Base-by-base conservation (phyloP, 2,888 invertebrate species). In the Tricholauxania praeusta region DNA sequence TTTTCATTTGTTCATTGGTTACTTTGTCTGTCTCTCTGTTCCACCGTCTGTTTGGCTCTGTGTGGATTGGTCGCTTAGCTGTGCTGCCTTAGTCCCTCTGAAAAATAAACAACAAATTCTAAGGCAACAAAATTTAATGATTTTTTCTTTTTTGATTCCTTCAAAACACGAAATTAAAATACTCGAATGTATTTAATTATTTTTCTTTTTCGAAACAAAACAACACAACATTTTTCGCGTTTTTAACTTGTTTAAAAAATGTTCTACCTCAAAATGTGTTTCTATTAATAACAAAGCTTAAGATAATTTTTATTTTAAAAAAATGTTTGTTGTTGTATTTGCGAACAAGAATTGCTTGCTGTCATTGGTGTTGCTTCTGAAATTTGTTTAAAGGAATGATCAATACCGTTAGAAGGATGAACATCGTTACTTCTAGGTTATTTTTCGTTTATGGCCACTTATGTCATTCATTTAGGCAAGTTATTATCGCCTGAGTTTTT, bases 251-350 rank as follows among this genome's bases (percentile, higher is more conserved):
- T 71, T 72, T 71, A 47, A 72, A 75, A 70, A 59, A 73, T 74
- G 72, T 73, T 75, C 72, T 73, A 78, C 76, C 78, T 77, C 76
- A 75, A 77, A 75, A 75, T 80, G 78, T 76, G 69, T 78, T 78
- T 81, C 84, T 84, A 84, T 84, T 84, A 83, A 83, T 84, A 84
- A 82, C 82, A 82, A 81, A 82, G 83, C 83, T 79, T 77, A 79
- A 78, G 78, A 78, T 76, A 73, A 76, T 78, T 77, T 76, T 74
- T 72, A 66, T 74, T 70, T 73, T 6, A 17, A 65, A 68, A 63
- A 72, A 47, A 62, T 15, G 39, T 68, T 72, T 64, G 71, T 65
- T 71, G 72, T 53, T 63, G 52, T 64, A 19, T 60, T 51, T 39
- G 62, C 52, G 22, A 59, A 12, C 57, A 32, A n/a, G n/a, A 22